Base-by-base conservation (phyloP, 2,113 vertebrate species). In the Amphiprion ocellaris region DNA sequence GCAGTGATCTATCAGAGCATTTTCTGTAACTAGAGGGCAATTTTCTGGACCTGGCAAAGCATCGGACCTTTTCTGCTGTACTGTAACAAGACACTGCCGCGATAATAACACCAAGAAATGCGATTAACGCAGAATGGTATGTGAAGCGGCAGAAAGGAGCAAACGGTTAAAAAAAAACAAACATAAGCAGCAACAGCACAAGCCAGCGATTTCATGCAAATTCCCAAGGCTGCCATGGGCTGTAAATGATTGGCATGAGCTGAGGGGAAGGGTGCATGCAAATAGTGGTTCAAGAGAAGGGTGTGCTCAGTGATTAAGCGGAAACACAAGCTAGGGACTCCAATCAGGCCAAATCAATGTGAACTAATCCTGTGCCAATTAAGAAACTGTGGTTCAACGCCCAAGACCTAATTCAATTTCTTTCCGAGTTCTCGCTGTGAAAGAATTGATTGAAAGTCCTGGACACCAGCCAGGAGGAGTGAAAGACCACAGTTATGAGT, bases 341-440 rank as follows among this genome's bases (percentile, higher is more conserved):
- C 74, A 90, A 91, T 93, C 92, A 91, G 80, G 52, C 61, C 87
- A 59, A 90, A 92, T 92, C 90, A 90, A 92, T 92, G 81, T 74
- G 69, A 89, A 91, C 91, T 89, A 91, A 91, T 91, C 87, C 89
- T 55, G 85, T 54, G 66, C 63, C 88, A 92, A 91, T 92, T 90
- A 91, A 86, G 85, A 84, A 88, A 84, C 66, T 41, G 62, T 56
- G 73, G 71, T 88, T 85, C 85, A 76, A 85, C 71, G 77, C 53
- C 56, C 83, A 64, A 63, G 73, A 88, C 56, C 62, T 89, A 81
- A 85, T 87, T 92, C 70, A 79, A 89, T 90, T 88, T 86, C 66
- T 85, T 86, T 72, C 69, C 11, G 47, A 56, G 62, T 79, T 80
- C 77, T 81, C 1, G 23, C 81, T 81, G 81, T 74, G 84, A 87